Conservation (phyloP, 2,797 vertebrate genomes). For the Mycteria americana region DNA sequence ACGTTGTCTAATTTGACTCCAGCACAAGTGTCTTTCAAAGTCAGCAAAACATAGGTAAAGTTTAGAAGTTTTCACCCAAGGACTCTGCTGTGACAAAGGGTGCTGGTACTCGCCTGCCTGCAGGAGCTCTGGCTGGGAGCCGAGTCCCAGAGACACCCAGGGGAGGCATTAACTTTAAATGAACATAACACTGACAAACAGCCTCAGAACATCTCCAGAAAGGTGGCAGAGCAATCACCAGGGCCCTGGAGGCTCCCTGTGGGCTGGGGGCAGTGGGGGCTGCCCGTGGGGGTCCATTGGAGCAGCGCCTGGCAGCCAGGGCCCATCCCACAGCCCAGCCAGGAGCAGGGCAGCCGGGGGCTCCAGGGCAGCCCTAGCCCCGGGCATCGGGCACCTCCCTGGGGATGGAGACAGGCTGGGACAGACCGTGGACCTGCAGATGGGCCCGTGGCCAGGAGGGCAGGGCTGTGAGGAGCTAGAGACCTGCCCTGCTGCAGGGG, state of each 20-base stretch:
- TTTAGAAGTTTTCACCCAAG: not conserved
- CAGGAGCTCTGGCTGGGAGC: not conserved
- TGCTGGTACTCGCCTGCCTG: not conserved
- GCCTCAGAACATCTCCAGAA: not conserved
- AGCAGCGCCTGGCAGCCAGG: not conserved
- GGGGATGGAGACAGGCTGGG: no score
- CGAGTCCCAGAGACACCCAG: not conserved
- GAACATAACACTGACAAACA: fast-evolving
- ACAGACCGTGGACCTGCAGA: fast-evolving
- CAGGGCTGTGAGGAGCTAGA: not conserved
- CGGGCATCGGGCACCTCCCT: fast-evolving
- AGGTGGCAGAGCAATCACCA: not conserved
- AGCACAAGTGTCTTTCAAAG: constrained; percentile 9
- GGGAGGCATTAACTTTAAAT: not conserved
- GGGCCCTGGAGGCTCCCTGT: not conserved
- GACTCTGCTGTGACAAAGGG: not conserved
- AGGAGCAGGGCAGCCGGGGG: fast-evolving
- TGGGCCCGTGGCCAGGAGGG: no score
- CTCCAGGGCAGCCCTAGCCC: not conserved
- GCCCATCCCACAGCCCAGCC: not conserved
- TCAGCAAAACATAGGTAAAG: not conserved
- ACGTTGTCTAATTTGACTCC: constrained; percentile 7
- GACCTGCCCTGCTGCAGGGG: no score
- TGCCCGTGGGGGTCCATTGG: fast-evolving
- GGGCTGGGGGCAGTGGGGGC: fast-evolving